Evolutionary conservation across 2,888 invertebrate species (phyloP).

Genomic region (Caenorhabditis sp.): DNA sequence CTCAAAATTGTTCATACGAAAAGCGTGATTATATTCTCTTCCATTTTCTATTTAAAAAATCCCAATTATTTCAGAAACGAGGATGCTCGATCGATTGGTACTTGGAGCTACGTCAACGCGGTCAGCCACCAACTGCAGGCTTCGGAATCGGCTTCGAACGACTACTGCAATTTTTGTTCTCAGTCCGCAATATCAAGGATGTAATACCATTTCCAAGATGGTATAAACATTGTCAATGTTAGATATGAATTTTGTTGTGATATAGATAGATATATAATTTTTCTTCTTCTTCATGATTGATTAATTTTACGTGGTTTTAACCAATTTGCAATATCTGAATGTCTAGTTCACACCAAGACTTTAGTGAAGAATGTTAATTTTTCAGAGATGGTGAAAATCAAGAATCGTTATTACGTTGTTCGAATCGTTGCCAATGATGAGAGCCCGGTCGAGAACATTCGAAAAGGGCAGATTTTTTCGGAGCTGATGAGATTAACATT

Average conservation of each 20-base stretch:
- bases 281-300: background rate
- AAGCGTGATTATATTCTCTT: no score
- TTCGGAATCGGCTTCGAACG: constrained; percentile 96
- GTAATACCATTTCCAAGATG: constrained; percentile 92
- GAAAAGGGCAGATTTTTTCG: constrained; percentile 17
- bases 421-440: constrained; percentile 35
- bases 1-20: no score
- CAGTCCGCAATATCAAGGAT: constrained; percentile 89
- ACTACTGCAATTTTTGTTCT: constrained; percentile 79
- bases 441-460: constrained; percentile 2
- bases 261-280: constrained; percentile 10
- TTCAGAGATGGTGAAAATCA: constrained; percentile 44
- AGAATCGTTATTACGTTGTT: constrained; percentile 43
- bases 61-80: background rate
- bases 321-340: background rate
- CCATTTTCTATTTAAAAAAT: background rate
- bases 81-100: constrained; percentile 57
- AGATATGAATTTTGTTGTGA: constrained; percentile 13
- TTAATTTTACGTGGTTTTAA: background rate
- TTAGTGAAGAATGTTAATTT: background rate
- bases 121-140: constrained; percentile 88
- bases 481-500: constrained; percentile 35
- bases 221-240: constrained; percentile 75
- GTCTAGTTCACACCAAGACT: background rate
- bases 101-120: constrained; percentile 78